Evolutionary conservation across 2,113 vertebrate species (phyloP), one percentile per base, ranked within the genome.

Genomic region (Choloepus hoffmanni): DNA sequence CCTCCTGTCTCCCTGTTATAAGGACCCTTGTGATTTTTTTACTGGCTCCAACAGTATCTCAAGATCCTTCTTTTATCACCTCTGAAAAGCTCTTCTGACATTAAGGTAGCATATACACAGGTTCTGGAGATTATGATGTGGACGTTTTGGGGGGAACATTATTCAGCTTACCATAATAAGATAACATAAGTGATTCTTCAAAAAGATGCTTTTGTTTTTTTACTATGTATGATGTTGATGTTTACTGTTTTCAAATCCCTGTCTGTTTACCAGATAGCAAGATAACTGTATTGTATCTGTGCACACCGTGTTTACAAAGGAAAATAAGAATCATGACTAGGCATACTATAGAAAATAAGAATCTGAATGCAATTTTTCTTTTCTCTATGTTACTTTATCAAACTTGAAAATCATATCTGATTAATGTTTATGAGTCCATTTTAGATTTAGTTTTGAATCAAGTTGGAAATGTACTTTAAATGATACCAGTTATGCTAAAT

Each of bases 371-470:
- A 50, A 36, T 3, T 58, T 77, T 23, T 23, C 9, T 72, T 84
- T 94, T 72, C 10, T 40, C 11, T 4, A 50, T 85, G 12, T 67
- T 86, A 70, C 33, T 14, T 79, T 82, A 78, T 40, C n/a, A 89
- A 68, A 93, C 73, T 5, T 85, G n/a, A 76, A 95, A 92, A 93
- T 36, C 0, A 85, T 43, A 90, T 63, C 15, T 76, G 92, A 43
- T 26, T 68, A 77, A 89, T 77, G 8, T 58, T n/a, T 86, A 19
- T 12, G 23, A 6, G 48, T 82, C 26, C 7, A 48, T 67, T 50
- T 43, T 84, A 88, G 10, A 53, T 77, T 90, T 55, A 86, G 40
- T 68, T 92, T 84, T 78, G 28, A 74, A 58, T 78, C 62, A n/a
- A 36, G 13, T 63, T 79, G 33, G 43, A 3, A 87, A 62, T 50